A percentile compares a stretch with the other conserved stretches of the same genome.
phyloP scores from a whole-genome alignment of 1,140 invertebrate species.

The Solenopsis fugax region DNA sequence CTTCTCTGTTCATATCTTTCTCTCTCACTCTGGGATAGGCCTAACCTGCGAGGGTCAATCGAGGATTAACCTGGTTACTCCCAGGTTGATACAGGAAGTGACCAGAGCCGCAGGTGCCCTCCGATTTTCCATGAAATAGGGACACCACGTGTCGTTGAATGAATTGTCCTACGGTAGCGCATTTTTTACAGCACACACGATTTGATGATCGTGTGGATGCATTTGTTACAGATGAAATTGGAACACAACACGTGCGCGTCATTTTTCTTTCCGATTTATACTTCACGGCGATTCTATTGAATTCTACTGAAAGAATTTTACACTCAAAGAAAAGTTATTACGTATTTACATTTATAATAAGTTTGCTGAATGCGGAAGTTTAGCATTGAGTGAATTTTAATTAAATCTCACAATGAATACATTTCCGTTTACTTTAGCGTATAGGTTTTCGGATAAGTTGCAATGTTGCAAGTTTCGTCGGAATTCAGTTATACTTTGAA shows the following conservation, averaged over 20 bases:
- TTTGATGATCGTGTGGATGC: neutral
- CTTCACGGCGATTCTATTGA: neutral
- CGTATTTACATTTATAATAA: neutral
- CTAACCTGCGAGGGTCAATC: slow-evolving; percentile 80
- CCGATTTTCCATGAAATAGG: slow-evolving; percentile 62
- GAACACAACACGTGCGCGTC: neutral
- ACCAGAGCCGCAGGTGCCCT: slow-evolving; percentile 74
- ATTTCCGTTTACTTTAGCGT: neutral
- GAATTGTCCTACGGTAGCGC: neutral
- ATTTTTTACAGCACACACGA: slow-evolving; percentile 14
- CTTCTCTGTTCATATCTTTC: slow-evolving; percentile 46
- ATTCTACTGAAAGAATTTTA: too few relatives aligned
- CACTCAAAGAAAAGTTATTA: neutral
- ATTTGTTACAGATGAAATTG: neutral
- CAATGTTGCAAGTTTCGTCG: neutral
- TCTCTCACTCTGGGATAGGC: slow-evolving; percentile 66
- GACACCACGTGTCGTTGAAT: slow-evolving; percentile 40
- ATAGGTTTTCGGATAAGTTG: slow-evolving; percentile 4
- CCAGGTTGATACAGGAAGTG: slow-evolving; percentile 73
- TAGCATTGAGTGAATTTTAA: neutral
- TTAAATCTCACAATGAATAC: neutral
- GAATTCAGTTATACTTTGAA: slow-evolving; percentile 34
- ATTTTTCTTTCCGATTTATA: neutral
- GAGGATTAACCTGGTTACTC: slow-evolving; percentile 82
- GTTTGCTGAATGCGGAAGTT: too few relatives aligned